These are phyloP conservation scores for Catharus fuscescens DNA, from an alignment of 2,113 vertebrate genomes.

Conservation along the genomic window DNA sequence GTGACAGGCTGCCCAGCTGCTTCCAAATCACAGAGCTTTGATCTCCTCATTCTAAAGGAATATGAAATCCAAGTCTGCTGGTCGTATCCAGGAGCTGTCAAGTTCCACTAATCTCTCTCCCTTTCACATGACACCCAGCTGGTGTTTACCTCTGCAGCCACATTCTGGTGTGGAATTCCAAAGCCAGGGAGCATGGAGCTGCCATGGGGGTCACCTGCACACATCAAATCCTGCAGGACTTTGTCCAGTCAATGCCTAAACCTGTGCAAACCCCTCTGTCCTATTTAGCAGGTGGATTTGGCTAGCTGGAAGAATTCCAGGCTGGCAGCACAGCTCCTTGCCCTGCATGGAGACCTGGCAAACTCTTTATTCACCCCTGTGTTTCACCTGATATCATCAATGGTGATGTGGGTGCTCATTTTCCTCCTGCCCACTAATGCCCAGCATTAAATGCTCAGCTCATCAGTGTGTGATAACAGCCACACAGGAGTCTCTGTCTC, in stretches of 20 bases:
- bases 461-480: background rate
- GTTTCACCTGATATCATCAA: background rate
- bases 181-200: background rate
- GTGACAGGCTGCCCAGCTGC: background rate
- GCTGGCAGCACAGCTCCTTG: background rate
- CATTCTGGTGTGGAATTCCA: background rate
- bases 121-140: constrained; percentile 21
- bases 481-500: background rate
- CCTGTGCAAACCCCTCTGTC: background rate
- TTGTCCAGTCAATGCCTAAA: background rate
- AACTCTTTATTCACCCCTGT: background rate
- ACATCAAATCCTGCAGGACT: background rate
- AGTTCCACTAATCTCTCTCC: background rate
- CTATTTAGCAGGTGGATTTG: background rate
- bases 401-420: background rate
- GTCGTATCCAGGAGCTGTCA: background rate
- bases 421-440: background rate
- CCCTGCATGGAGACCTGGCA: background rate
- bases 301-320: background rate
- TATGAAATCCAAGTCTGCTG: background rate
- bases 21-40: background rate
- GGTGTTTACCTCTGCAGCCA: constrained; percentile 13
- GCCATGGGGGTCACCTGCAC: fast-evolving
- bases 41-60: constrained; percentile 13
- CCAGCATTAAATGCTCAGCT: background rate